Evolutionary conservation across 2,797 vertebrate species (phyloP).

Genomic region (Oreochromis mossambicus): DNA sequence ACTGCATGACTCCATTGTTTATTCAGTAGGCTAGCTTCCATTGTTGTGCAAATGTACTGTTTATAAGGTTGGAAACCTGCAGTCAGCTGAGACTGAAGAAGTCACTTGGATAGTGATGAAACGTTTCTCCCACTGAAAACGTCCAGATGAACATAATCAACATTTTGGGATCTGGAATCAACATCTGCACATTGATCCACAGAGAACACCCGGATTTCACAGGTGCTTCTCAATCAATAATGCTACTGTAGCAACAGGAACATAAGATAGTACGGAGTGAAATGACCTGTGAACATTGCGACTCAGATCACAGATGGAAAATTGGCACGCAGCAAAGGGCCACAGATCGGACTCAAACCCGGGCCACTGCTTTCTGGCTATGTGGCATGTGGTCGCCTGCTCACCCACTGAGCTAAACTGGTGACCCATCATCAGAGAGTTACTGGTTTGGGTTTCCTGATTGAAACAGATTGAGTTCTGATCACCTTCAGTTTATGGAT

Average conservation of each 20-base stretch:
- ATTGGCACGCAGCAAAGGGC: neutral
- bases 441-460: neutral
- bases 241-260: neutral
- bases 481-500: neutral
- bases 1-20: neutral
- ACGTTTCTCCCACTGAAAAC: neutral
- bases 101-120: neutral
- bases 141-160: neutral
- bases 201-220: neutral
- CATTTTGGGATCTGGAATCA: neutral
- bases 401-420: neutral
- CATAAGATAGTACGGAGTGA: neutral
- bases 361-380: neutral
- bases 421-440: neutral
- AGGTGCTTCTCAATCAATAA: neutral
- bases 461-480: neutral
- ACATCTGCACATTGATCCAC: neutral
- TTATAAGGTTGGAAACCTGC: neutral
- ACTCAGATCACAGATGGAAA: neutral
- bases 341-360: neutral
- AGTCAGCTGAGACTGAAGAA: neutral
- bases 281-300: neutral
- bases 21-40: neutral
- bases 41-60: neutral
- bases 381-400: neutral